Base-by-base conservation (phyloP, 2,888 invertebrate genomes). In the Lasioglossum calceatum region DNA sequence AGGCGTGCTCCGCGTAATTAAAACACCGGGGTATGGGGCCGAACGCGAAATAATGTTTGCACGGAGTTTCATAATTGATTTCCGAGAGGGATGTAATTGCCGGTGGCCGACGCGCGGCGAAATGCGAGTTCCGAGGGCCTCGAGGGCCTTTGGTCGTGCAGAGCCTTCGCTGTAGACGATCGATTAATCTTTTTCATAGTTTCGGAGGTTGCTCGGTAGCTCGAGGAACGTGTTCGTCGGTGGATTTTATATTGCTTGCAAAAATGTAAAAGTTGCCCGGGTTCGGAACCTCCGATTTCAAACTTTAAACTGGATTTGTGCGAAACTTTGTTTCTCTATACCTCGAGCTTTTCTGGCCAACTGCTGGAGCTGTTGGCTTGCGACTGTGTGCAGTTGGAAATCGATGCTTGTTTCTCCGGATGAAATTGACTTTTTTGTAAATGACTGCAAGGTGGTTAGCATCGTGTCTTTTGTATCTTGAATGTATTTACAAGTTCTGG, bases 31-130 rank as follows among this genome's bases (percentile, higher is more conserved):
- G 19, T 14, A 14, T 14, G 27, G 61, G 27, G 16, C 16, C 19
- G 67, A 67, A 14, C 32, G 67, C 19, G 67, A 67, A 67, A 67
- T 67, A 67, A 67, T 67, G 67, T 67, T 67, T 67, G 67, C 67
- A 32, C 67, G 19, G 67, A 19, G 67, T 67, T 36, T 67, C 19
- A 36, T 27, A 61, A 61, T 61, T 27, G 27, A 61, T 61, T 27
- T 27, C 61, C 27, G 5, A 27, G 61, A 14, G 61, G 61, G 61
- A 5, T 27, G 27, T 54, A 54, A 54, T 54, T 54, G 54, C 54
- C 23, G 54, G 23, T 19, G 23, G 54, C 54, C 54, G 54, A 23
- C 54, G 23, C 8, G 54, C 54, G 2, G 23, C 54, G 54, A 23
- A 23, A 23, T 23, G 54, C 54, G 23, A n/a, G 54, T 10, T 54